Evolutionary conservation across 1,140 invertebrate genomes (phyloP), one percentile per base, ranked within the genome.

Genomic region (Pseudomyrmex pallidus): DNA sequence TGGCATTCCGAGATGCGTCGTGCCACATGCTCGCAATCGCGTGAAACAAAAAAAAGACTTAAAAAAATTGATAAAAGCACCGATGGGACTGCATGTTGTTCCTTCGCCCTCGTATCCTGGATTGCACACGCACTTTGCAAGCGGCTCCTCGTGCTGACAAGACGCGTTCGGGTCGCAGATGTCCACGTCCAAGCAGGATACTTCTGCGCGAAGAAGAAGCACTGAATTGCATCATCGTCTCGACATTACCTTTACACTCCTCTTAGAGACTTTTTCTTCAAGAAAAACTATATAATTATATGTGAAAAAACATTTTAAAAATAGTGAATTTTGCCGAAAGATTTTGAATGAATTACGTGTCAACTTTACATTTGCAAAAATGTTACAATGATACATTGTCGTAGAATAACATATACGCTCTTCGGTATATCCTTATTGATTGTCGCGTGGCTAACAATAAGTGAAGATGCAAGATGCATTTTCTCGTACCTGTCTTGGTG

Each of bases 41-140:
- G 13, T 8, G 61, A 46, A 56, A 62, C 66, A 64, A 9, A 63
- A 54, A 86, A 84, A 72, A 87, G 80, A 80, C 87, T 66, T 67
- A 83, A 48, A 76, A 46, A 86, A 35, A 35, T 35, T 73, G 46
- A 57, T 72, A 35, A 83, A 91, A 91, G 92, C 92, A 96, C 95
- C 95, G 92, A 95, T 94, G 62, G 95, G 92, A 83, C 94, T 94
- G 91, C 97, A 98, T 0, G 94, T 93, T 67, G 95, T 95, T 59
- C 98, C 98, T 91, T 98, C 97, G 66, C 98, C 98, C 67, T 96
- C 95, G 92, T 96, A 99, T 74, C 98, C 98, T 15, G 95, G 90
- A 82, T 96, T 96, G 92, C 98, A 99, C 17, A 97, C 95, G 92
- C 98, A 99, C 63, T 95, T 95, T 68, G 96, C 95, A 13, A 95